phyloP scores from a whole-genome alignment of 2,113 vertebrate species.

The Noctilio leporinus region DNA sequence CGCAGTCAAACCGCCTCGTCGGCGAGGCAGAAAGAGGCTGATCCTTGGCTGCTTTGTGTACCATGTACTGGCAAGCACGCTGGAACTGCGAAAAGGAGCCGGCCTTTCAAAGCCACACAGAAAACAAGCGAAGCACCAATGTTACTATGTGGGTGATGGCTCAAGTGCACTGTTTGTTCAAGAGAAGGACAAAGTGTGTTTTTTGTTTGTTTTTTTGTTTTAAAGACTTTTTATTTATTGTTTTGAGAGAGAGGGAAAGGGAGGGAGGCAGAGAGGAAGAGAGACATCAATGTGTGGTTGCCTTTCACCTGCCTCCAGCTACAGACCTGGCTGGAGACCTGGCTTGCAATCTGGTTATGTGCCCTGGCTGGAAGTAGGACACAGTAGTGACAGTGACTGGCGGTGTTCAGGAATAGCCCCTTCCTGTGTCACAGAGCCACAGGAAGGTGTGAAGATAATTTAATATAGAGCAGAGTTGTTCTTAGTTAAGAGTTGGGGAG shows the following conservation, averaged over 20 bases:
- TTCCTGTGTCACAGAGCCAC: fast-evolving
- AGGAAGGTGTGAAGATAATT: neutral
- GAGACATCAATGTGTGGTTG: too few relatives aligned
- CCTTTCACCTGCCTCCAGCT: too few relatives aligned
- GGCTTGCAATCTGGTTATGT: too few relatives aligned
- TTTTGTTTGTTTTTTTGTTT: too few relatives aligned
- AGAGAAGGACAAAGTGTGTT: neutral
- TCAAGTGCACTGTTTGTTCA: neutral
- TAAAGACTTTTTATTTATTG: too few relatives aligned
- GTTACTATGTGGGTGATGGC: neutral
- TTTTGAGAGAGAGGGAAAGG: too few relatives aligned
- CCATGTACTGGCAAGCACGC: fast-evolving
- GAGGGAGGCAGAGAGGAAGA: too few relatives aligned
- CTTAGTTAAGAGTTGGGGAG: neutral
- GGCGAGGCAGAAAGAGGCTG: fast-evolving
- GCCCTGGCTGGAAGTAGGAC: too few relatives aligned
- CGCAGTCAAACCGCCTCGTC: neutral
- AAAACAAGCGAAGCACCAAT: neutral
- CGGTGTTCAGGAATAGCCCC: neutral
- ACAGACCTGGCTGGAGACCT: too few relatives aligned
- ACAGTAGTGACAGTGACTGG: neutral
- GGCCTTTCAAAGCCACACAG: neutral
- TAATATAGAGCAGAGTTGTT: neutral
- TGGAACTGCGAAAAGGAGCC: neutral
- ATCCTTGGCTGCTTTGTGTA: fast-evolving